Conservation (phyloP, 2,888 invertebrate genomes). For the Hipparchia sbordonii region DNA sequence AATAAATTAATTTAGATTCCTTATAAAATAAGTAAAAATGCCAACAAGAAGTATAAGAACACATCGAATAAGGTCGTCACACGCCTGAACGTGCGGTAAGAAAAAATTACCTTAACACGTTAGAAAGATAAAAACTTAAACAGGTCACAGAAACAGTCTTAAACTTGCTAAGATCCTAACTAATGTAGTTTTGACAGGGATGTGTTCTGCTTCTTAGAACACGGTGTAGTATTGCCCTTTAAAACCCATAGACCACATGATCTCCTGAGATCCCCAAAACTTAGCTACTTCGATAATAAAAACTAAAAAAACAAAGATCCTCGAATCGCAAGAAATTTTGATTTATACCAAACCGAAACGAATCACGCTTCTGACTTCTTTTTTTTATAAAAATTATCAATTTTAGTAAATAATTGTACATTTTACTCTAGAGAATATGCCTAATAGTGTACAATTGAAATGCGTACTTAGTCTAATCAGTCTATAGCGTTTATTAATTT, state of each 20-base stretch:
- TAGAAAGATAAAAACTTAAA: conserved; percentile 80
- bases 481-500: conserved; percentile 83
- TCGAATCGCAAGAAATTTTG: conserved; percentile 72
- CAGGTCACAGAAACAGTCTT: conserved; percentile 84
- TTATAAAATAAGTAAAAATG: conserved; percentile 83
- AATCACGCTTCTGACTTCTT: conserved; percentile 66
- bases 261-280: conserved; percentile 71
- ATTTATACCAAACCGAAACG: conserved; percentile 63
- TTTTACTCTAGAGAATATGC: conserved; percentile 79
- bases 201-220: conserved; percentile 81
- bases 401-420: conserved; percentile 78
- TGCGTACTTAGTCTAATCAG: conserved; percentile 82
- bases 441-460: conserved; percentile 81
- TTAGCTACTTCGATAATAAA: conserved; percentile 62
- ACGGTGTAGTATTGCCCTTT: conserved; percentile 70
- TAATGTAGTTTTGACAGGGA: conserved; percentile 80
- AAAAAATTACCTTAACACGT: conserved; percentile 67
- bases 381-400: conserved; percentile 66
- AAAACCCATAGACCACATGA: conserved; percentile 55
- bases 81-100: conserved; percentile 52
- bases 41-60: conserved; percentile 83
- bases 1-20: conserved; percentile 83
- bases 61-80: conserved; percentile 71
- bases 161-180: conserved; percentile 81
- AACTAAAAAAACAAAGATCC: conserved; percentile 64